A percentile compares a stretch with the other conserved stretches of the same genome.
phyloP scores from a whole-genome alignment of 2,797 vertebrate species.

The Dromococcyx pavoninus region DNA sequence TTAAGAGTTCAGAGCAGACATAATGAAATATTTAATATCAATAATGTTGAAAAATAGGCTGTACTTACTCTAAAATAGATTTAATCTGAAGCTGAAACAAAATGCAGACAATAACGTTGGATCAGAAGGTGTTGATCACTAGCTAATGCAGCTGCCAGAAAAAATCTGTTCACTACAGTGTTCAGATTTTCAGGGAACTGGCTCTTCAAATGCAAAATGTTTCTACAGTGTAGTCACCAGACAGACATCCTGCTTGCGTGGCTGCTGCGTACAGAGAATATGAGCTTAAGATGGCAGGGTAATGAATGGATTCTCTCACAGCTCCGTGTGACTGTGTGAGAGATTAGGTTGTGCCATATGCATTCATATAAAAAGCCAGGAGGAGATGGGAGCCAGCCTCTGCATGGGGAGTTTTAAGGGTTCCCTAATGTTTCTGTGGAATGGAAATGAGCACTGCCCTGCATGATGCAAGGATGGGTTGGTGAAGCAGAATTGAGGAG shows the following conservation, averaged over 20 bases:
- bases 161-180: neutral
- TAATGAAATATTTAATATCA: neutral
- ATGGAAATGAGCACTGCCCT: neutral
- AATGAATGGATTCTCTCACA: neutral
- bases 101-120: rapidly evolving
- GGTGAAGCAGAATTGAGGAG: neutral
- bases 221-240: rapidly evolving
- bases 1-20: neutral
- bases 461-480: neutral
- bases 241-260: rapidly evolving
- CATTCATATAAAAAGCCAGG: neutral
- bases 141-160: rapidly evolving
- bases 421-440: neutral
- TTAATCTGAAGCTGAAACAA: neutral
- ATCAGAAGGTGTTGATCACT: neutral
- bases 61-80: neutral
- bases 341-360: neutral
- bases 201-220: neutral
- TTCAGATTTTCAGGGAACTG: neutral
- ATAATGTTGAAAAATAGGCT: neutral
- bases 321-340: neutral
- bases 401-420: neutral
- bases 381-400: neutral
- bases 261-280: rapidly evolving
- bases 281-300: neutral